Evolutionary conservation across 92 coral and sea anemone species (phyloP), one percentile per base, ranked within the genome.

Genomic region (Scolanthus callimorphus): DNA sequence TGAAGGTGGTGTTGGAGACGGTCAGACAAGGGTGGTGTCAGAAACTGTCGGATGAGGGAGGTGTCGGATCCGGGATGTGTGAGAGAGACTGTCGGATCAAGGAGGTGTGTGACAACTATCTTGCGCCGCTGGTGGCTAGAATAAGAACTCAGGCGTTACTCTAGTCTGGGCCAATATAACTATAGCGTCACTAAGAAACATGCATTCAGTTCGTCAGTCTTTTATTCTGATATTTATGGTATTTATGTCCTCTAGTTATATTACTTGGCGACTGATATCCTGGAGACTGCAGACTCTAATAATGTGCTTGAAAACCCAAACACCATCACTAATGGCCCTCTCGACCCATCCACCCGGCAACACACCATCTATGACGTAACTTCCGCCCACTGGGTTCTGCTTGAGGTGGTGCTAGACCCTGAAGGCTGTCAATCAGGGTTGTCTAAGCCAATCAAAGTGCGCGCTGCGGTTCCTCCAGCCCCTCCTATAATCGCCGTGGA

Each of bases 381-480:
- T 57, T 80, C 90, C 45, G 77, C 76, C 57, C 88, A 91, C 60
- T 88, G 91, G 96, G 96, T 79, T 30, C 55, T 87, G 37, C 71
- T 91, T 11, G 86, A 84, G 62, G 91, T 85, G 17, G 68, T 52
- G 53, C 85, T 91, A 30, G 63, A 44, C 27, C 96, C 97, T 0
- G 78, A 59, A 11, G 86, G 88, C 22, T 91, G 90, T 67, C 38
- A 39, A 8, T 49, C 69, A 4, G 72, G 80, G 11, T 65, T 50
- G 53, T 80, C 96, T 37, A 49, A 75, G 44, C 95, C 96, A 74
- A 80, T 91, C 70, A 81, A 65, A 59, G 73, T 82, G 21, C 85
- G 78, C 21, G 74, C 87, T 20, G 85, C 87, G 4, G 70, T 70
- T 20, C 58, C 87, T 25, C 97, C 97, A 0, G 85, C 68, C 57